Base-by-base conservation (phyloP, 2,113 vertebrate genomes). In the Ameiurus melas region DNA sequence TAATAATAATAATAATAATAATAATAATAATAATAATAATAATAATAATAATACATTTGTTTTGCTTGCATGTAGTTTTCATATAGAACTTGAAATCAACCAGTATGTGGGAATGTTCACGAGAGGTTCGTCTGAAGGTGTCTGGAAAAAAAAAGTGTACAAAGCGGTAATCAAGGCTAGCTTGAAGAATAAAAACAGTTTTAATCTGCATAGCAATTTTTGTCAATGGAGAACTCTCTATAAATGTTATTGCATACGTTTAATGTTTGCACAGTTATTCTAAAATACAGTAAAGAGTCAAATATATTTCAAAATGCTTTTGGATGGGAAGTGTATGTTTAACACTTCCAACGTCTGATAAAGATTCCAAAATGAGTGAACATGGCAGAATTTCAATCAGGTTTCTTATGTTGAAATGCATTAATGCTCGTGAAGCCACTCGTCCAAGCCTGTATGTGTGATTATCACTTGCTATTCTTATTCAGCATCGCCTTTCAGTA, bases 401-500 rank as follows among this genome's bases (percentile, higher is more conserved):
- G 25, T 36, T 39, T 75, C 30, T 2, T 73, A 75, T 73, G 57
- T 27, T 43, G 70, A 77, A 78, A 83, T 78, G 57, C n/a, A 85
- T 66, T 85, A 17, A 75, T 16, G 53, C 19, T 25, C 39, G 20
- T 82, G 9, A 82, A 82, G 30, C 55, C 80, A 82, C 80, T 4
- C 16, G 53, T 71, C 25, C 14, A 20, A 25, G 16, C n/a, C 57
- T 75, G 70, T n/a, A 33, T 51, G 80, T 83, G 64, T 82, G 55
- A 4, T 39, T 75, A 58, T 55, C 86, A 51, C 27, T 84, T 20
- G 53, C 20, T 77, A 55, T 78, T 43, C 9, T 3, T 71, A 33
- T 27, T 83, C 51, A 83, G 55, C 12, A 85, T 75, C n/a, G 39
- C 81, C 78, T 43, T 68, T 88, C 81, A 86, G 27, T 75, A 33